Evolutionary conservation across 2,797 vertebrate species (phyloP), one percentile per base, ranked within the genome.

Genomic region (Harpagifer antarcticus): DNA sequence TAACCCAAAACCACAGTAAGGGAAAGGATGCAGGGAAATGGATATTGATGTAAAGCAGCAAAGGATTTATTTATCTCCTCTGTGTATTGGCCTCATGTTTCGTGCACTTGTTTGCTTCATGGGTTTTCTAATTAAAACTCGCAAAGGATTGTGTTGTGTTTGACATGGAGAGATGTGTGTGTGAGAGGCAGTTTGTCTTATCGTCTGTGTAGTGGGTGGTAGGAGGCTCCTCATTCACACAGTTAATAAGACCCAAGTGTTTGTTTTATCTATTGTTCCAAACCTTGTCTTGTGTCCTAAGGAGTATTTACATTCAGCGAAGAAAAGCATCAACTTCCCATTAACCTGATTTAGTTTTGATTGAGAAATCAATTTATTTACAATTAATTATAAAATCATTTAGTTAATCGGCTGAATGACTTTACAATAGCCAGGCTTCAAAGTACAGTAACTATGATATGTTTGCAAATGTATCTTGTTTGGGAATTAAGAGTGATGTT

Each of bases 51-150:
- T 80, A 83, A 87, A 84, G 86, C 56, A 57, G 79, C 77, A 61
- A 65, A 77, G 84, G 90, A 86, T 91, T 90, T 90, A 88, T 91
- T 91, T 53, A 92, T 90, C 84, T 72, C 87, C 78, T 82, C 63
- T 53, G 80, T 85, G 81, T 73, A 68, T 85, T 80, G 82, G 74
- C 85, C 43, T 91, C 78, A 31, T 86, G 85, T 91, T 92, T 86
- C 17, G 9, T 81, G 83, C 84, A 73, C 90, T 91, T 89, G 84
- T 89, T 89, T 91, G 91, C 89, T 91, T 88, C 74, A 68, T 84
- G 83, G 83, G 80, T 88, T 92, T 91, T 89, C 84, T 91, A 90
- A 92, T 93, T 91, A 88, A 91, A 90, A 90, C 82, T 79, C 10
- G 33, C 52, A 54, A 27, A 16, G 75, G 78, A 68, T 85, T 74